These are phyloP conservation scores for Herpailurus yagouaroundi DNA, from an alignment of 2,113 vertebrate genomes.

Conservation along the genomic window DNA sequence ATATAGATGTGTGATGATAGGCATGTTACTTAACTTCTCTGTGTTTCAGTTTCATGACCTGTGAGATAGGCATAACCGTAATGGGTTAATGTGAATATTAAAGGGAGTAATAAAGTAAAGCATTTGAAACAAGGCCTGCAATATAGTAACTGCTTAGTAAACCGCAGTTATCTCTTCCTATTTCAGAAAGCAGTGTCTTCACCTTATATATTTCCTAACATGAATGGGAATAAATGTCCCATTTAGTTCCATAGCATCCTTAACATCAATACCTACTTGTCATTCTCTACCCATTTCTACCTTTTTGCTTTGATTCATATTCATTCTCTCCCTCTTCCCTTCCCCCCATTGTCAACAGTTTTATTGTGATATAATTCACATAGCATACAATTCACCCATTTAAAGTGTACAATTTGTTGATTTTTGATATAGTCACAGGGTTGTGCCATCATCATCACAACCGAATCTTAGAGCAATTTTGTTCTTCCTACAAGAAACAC, in stretches of 20 bases:
- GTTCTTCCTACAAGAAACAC: not conserved
- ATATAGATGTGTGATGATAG: not conserved
- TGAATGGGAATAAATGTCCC: not conserved
- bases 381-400: not conserved
- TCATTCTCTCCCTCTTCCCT: not conserved
- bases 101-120: not conserved
- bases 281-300: not conserved
- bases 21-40: not conserved
- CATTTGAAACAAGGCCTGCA: not conserved
- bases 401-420: not conserved
- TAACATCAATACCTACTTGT: not conserved
- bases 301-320: not conserved
- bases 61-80: not conserved
- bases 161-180: not conserved
- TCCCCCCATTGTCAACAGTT: not conserved
- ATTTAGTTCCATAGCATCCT: not conserved
- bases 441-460: not conserved
- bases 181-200: constrained; percentile 8
- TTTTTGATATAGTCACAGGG: not conserved
- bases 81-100: not conserved
- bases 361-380: not conserved
- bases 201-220: not conserved
- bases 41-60: not conserved
- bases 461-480: not conserved
- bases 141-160: not conserved